Conservation (phyloP, 2,888 invertebrate species). For the Patella pellucida region DNA sequence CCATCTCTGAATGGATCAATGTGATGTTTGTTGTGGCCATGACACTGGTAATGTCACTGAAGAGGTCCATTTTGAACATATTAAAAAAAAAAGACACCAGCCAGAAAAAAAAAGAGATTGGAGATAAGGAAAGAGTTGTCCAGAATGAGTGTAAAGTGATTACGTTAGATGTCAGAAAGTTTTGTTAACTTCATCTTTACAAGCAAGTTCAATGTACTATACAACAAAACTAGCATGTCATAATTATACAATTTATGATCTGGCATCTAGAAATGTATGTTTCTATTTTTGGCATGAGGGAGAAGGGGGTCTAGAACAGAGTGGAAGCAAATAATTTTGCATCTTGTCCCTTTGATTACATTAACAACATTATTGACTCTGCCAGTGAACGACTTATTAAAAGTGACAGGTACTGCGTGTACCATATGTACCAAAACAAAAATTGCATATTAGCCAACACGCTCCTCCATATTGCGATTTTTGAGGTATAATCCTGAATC, state of each 20-base stretch:
- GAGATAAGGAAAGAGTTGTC: conserved; percentile 13
- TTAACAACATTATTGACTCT: not conserved
- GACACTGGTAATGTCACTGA: no score
- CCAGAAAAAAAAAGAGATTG: conserved; percentile 3
- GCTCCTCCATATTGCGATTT: no score
- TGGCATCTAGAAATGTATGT: conserved; percentile 11
- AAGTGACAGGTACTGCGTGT: no score
- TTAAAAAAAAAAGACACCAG: not conserved
- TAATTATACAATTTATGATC: conserved; percentile 23
- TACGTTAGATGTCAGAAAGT: conserved; percentile 21
- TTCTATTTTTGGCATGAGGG: conserved; percentile 27
- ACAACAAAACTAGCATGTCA: conserved; percentile 23
- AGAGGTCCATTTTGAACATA: not conserved
- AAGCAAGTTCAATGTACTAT: conserved; percentile 23
- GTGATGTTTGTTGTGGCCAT: conserved; percentile 7
- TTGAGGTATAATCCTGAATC: no score
- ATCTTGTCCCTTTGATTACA: conserved; percentile 13
- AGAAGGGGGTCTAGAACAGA: conserved; percentile 17
- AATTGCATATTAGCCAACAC: no score
- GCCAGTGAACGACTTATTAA: no score
- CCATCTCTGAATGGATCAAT: conserved; percentile 29
- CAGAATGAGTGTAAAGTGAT: conserved; percentile 8
- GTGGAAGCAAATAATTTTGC: conserved; percentile 20
- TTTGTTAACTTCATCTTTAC: conserved; percentile 15
- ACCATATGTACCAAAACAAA: no score